A percentile compares a stretch with the other conserved stretches of the same genome.
These are phyloP conservation scores for Octomys mimax DNA, from an alignment of 2,797 vertebrate genomes.

Conservation along the genomic window DNA sequence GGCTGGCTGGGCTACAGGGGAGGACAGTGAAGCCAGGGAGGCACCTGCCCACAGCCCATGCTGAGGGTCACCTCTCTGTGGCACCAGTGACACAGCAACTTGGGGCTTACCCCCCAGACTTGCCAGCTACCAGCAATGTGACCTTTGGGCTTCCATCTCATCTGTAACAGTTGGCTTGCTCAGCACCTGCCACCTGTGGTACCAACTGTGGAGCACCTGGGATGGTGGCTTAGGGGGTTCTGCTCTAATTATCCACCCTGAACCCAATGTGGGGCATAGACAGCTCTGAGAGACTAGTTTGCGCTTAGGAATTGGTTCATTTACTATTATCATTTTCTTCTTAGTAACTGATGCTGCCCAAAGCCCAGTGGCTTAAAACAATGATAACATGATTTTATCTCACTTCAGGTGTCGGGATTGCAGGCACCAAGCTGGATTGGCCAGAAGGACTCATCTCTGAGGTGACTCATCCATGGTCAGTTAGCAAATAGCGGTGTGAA, in stretches of 20 bases:
- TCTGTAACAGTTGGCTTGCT: neutral
- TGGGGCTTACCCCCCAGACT: neutral
- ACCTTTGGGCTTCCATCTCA: neutral
- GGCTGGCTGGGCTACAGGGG: no score
- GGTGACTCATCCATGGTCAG: fast-evolving
- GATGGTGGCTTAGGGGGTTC: neutral
- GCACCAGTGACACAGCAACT: neutral
- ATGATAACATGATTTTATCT: no score
- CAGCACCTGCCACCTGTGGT: neutral
- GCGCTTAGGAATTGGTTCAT: no score
- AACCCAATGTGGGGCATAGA: fast-evolving
- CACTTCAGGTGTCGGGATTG: neutral
- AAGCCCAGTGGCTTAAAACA: neutral
- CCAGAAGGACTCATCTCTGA: neutral
- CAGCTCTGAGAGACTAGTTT: neutral
- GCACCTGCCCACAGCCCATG: neutral
- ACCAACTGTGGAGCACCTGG: neutral
- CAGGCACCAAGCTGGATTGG: neutral
- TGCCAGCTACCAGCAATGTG: neutral
- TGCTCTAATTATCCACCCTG: fast-evolving
- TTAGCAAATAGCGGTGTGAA: no score
- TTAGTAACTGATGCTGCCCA: no score
- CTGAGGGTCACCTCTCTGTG: neutral
- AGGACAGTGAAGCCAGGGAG: neutral
- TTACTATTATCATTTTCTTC: neutral